Evolutionary conservation across 2,888 invertebrate species (phyloP), one percentile per base, ranked within the genome.

Genomic region (Morpho deidamia): DNA sequence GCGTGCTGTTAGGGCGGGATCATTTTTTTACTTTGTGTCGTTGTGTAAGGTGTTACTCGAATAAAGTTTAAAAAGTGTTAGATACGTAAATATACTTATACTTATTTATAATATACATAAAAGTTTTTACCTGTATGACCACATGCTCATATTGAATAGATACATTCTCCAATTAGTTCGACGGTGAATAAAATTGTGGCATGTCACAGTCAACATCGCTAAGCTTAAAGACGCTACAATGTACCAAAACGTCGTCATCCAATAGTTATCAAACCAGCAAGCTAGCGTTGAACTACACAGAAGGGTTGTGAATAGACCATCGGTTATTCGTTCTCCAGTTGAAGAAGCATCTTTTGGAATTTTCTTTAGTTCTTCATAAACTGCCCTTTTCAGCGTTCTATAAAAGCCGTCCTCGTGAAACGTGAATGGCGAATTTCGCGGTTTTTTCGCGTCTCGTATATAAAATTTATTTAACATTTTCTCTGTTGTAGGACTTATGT

Each of bases 161-260:
- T 93, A 94, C 94, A 95, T 95, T 53, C 95, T 91, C 91, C 94
- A 95, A 72, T 93, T 95, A 55, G 95, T 93, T 56, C 89, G 92
- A 66, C 92, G 91, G 71, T 96, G 96, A 65, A 95, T 92, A 70
- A 93, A 96, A 73, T 96, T 96, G 72, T 96, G 96, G 0, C 93
- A 91, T 2, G 91, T 88, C 9, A 94, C 90, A 0, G 91, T 81
- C 0, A 92, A 83, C 87, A 93, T 91, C 0, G 91, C 83, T 1
- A 95, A 72, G 2, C 91, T 78, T 2, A 91, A 51, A 0, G 92
- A 94, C 12, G 92, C 90, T 32, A 92, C 39, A 10, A 82, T 49
- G 44, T 83, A 91, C 39, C 87, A 72, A 8, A 67, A 48, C 39
- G 64, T 72, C 1, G 65, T 67, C n/a, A 69, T 57, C 62, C 67